phyloP scores from a whole-genome alignment of 1,140 invertebrate genomes.

The Triops longicaudatus region DNA sequence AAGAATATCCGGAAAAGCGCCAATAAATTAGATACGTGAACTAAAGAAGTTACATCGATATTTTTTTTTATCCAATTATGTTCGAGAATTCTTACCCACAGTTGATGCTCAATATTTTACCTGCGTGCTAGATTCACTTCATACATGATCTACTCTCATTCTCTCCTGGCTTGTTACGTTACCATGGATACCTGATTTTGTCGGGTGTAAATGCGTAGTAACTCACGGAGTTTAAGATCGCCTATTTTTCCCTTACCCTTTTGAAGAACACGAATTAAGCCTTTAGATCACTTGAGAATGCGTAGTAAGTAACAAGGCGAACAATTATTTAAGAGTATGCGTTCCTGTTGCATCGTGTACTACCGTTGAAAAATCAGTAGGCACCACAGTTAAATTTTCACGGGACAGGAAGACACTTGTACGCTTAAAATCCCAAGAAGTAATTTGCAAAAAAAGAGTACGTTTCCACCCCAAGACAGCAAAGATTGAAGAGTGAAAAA shows the following conservation, averaged over 20 bases:
- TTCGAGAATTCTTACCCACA: background rate
- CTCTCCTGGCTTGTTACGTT: background rate
- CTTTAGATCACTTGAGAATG: background rate
- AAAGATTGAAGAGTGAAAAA: background rate
- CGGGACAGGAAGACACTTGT: background rate
- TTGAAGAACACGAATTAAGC: background rate
- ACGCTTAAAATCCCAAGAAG: background rate
- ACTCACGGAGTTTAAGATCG: background rate
- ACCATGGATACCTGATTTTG: background rate
- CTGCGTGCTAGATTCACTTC: background rate
- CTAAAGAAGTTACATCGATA: too few relatives aligned
- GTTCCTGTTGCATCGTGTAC: background rate
- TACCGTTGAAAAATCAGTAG: background rate
- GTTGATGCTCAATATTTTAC: background rate
- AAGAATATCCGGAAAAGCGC: too few relatives aligned
- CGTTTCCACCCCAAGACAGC: background rate
- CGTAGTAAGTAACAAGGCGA: background rate
- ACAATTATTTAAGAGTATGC: background rate
- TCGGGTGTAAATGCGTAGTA: background rate
- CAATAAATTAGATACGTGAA: too few relatives aligned
- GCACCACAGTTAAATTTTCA: background rate
- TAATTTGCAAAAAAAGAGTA: background rate
- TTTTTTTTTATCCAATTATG: background rate
- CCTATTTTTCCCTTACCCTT: background rate
- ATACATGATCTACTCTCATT: slow-evolving; percentile 8